A percentile compares a stretch with the other conserved stretches of the same genome.
These are phyloP conservation scores for Ennomos fuscantarius DNA, from an alignment of 2,888 invertebrate genomes.

Conservation along the genomic window DNA sequence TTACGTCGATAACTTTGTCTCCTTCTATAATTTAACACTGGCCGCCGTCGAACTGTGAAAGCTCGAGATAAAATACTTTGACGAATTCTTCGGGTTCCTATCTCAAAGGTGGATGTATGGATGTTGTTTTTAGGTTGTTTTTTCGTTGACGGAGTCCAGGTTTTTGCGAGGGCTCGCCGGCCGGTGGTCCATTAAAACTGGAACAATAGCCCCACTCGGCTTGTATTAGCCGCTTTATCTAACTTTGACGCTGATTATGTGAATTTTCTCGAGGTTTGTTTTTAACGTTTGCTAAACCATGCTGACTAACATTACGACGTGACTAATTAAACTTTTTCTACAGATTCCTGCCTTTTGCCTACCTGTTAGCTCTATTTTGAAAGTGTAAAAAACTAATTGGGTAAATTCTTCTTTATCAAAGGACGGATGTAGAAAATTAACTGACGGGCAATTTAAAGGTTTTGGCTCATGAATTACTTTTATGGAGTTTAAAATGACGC, in stretches of 20 bases:
- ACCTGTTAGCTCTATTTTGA: conserved; percentile 22
- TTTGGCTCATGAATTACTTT: background rate
- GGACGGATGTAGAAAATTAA: conserved; percentile 10
- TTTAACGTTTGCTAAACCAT: conserved; percentile 57
- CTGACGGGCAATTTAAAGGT: conserved; percentile 2
- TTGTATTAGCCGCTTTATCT: conserved; percentile 80
- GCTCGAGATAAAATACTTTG: conserved; percentile 78
- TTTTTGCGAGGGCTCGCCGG: conserved; percentile 74
- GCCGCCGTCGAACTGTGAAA: conserved; percentile 79
- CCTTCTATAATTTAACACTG: conserved; percentile 73
- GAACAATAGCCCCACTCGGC: conserved; percentile 78
- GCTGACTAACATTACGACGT: conserved; percentile 40
- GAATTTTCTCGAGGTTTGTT: conserved; percentile 67
- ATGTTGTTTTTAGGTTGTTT: conserved; percentile 74
- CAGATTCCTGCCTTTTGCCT: conserved; percentile 16
- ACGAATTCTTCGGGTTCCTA: conserved; percentile 75
- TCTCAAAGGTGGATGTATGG: conserved; percentile 67
- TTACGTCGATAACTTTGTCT: conserved; percentile 66
- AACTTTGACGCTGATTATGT: conserved; percentile 77
- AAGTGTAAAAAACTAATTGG: conserved; percentile 20
- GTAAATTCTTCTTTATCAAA: conserved; percentile 15
- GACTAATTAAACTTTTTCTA: conserved; percentile 42
- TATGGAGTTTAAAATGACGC: background rate
- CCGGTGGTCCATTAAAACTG: conserved; percentile 80
- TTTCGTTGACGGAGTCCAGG: conserved; percentile 66